These are phyloP conservation scores for Megaceryle torquata DNA, from an alignment of 2,113 vertebrate species.

Conservation along the genomic window DNA sequence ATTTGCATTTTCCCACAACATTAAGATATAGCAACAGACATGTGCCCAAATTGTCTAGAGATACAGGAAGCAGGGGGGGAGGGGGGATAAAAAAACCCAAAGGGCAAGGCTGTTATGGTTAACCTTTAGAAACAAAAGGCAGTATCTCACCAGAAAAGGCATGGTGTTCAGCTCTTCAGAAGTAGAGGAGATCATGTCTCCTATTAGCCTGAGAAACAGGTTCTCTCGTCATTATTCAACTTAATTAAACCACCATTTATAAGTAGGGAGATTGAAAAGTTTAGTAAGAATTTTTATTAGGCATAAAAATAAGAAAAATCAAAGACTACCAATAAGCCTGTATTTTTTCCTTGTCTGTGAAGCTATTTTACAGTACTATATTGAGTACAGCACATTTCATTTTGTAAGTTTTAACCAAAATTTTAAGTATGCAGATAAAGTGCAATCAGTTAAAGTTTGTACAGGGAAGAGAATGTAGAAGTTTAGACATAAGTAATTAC, in stretches of 20 bases:
- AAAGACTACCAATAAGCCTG: neutral
- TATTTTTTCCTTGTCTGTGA: neutral
- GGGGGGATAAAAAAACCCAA: fast-evolving
- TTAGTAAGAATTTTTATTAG: neutral
- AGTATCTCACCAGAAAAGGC: neutral
- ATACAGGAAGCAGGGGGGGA: neutral
- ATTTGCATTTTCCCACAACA: neutral
- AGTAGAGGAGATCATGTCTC: neutral
- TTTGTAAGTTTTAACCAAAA: neutral
- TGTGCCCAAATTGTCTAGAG: neutral
- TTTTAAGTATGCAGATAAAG: neutral
- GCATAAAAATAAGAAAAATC: neutral
- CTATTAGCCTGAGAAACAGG: neutral
- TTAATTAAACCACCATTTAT: neutral
- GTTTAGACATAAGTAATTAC: neutral
- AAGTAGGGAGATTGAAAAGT: neutral
- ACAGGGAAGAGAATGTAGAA: neutral
- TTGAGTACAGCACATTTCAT: neutral
- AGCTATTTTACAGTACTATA: neutral
- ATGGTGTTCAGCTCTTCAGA: neutral
- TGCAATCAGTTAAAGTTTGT: neutral
- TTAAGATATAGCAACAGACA: neutral
- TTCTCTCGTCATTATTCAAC: neutral
- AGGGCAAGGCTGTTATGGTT: neutral
- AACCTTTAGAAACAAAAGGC: neutral